Conservation (phyloP, 2,797 vertebrate species). For the Lutjanus campechanus region DNA sequence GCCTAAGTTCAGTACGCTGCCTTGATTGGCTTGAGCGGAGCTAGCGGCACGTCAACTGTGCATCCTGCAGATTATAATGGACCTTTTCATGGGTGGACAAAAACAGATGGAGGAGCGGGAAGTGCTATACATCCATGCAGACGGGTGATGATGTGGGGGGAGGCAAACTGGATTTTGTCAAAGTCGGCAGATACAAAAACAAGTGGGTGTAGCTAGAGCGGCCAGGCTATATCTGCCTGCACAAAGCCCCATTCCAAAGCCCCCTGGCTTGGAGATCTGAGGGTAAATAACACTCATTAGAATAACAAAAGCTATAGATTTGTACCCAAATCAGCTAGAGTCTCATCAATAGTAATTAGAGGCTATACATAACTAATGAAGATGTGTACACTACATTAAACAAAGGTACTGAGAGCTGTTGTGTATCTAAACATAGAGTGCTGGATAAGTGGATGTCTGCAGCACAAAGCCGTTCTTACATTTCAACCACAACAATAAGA, state of each 20-base stretch:
- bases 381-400: slow-evolving; percentile 80
- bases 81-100: slow-evolving; percentile 84
- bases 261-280: slow-evolving; percentile 84
- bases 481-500: slow-evolving; percentile 47
- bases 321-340: slow-evolving; percentile 84
- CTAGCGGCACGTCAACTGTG: slow-evolving; percentile 74
- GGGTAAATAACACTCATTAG: slow-evolving; percentile 87
- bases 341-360: slow-evolving; percentile 88
- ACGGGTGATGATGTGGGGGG: slow-evolving; percentile 70
- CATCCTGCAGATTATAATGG: slow-evolving; percentile 84
- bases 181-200: slow-evolving; percentile 82
- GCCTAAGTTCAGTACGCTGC: slow-evolving; percentile 55
- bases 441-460: slow-evolving; percentile 57
- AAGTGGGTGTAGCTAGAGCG: slow-evolving; percentile 80
- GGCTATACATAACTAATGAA: slow-evolving; percentile 87
- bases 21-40: slow-evolving; percentile 74
- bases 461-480: slow-evolving; percentile 37
- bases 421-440: slow-evolving; percentile 62
- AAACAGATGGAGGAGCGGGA: slow-evolving; percentile 85
- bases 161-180: slow-evolving; percentile 74
- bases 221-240: slow-evolving; percentile 72
- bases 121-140: slow-evolving; percentile 83
- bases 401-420: slow-evolving; percentile 72
- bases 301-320: slow-evolving; percentile 90
- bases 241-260: slow-evolving; percentile 82